Percentiles rank a stretch among this genome's conserved stretches.
Conservation (phyloP, 35 echinoderm and acorn worm species). For the Patiria miniata region DNA sequence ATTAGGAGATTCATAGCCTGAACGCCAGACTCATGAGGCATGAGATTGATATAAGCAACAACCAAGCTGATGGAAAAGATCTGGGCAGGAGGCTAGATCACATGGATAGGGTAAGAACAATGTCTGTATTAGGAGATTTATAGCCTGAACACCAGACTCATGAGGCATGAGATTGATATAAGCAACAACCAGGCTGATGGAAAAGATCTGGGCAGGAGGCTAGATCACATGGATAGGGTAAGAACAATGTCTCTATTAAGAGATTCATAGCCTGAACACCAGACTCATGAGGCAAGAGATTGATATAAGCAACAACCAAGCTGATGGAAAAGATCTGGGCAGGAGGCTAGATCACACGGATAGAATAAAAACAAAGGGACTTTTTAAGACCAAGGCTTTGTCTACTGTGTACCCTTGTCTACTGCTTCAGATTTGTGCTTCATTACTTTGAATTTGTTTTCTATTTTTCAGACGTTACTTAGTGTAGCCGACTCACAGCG, state of each 20-base stretch:
- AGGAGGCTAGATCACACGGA: slow-evolving; percentile 43
- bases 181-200: slow-evolving; percentile 34
- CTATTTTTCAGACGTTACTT: neutral
- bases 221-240: slow-evolving; percentile 61
- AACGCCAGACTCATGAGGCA: slow-evolving; percentile 29
- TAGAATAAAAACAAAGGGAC: slow-evolving; percentile 31
- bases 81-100: slow-evolving; percentile 37
- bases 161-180: slow-evolving; percentile 42
- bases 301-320: slow-evolving; percentile 26
- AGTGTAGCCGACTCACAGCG: neutral
- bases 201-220: slow-evolving; percentile 36
- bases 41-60: slow-evolving; percentile 37
- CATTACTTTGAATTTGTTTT: neutral
- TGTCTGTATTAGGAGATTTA: slow-evolving; percentile 1
- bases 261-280: slow-evolving; percentile 44
- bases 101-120: slow-evolving; percentile 43
- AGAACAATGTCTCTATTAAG: neutral
- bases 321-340: slow-evolving; percentile 34
- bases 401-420: no score
- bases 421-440: no score
- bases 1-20: slow-evolving; percentile 37
- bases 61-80: slow-evolving; percentile 48
- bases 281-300: slow-evolving; percentile 37
- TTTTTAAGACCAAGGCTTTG: no score
- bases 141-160: slow-evolving; percentile 37